phyloP scores from a whole-genome alignment of 1,140 invertebrate genomes.

The Gonatopus flavifemur region DNA sequence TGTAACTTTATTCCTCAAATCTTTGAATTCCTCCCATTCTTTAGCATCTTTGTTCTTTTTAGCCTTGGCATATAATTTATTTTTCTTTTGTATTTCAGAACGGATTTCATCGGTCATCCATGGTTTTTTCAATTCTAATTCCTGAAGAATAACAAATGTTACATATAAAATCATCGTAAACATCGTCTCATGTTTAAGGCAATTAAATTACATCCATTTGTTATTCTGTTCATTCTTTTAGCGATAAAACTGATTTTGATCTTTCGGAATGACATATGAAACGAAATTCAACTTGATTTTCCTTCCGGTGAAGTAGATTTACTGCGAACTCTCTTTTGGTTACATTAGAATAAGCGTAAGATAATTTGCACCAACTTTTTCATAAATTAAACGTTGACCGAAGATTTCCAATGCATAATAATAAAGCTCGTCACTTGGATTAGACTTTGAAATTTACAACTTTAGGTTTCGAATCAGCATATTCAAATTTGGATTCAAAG shows the following conservation, averaged over 20 bases:
- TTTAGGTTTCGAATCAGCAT: too few relatives aligned
- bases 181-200: neutral
- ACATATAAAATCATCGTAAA: neutral
- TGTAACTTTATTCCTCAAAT: slow-evolving; percentile 60
- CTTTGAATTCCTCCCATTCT: slow-evolving; percentile 61
- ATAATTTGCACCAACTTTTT: too few relatives aligned
- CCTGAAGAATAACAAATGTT: slow-evolving; percentile 38
- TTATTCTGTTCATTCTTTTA: slow-evolving; percentile 2
- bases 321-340: too few relatives aligned
- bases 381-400: too few relatives aligned
- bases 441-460: too few relatives aligned
- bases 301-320: neutral
- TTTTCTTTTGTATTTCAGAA: slow-evolving; percentile 60
- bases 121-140: slow-evolving; percentile 56
- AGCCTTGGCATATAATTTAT: slow-evolving; percentile 58
- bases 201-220: slow-evolving; percentile 1
- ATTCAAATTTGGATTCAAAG: too few relatives aligned
- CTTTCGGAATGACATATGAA: neutral
- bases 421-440: too few relatives aligned
- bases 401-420: too few relatives aligned
- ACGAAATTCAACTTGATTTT: neutral
- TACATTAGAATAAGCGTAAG: too few relatives aligned
- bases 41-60: slow-evolving; percentile 58
- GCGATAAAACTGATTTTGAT: neutral
- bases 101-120: slow-evolving; percentile 63